These are phyloP conservation scores for Bicyclus anynana DNA, from an alignment of 1,140 invertebrate species.

Conservation along the genomic window DNA sequence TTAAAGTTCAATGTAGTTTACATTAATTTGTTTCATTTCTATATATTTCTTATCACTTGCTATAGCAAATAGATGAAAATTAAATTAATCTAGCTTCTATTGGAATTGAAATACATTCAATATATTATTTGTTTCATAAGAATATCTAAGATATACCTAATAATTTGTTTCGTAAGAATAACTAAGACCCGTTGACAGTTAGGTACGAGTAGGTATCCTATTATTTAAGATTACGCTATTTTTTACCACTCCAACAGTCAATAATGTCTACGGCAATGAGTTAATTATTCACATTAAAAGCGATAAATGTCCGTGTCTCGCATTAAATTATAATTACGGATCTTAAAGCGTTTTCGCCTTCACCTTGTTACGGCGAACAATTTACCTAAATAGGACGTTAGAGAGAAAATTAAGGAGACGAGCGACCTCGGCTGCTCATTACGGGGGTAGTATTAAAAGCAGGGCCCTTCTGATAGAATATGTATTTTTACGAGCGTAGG, in stretches of 20 bases:
- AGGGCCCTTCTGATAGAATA: constrained; percentile 63
- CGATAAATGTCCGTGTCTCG: constrained; percentile 1
- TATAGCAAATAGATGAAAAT: no score
- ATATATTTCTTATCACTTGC: no score
- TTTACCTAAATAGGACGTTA: constrained; percentile 55
- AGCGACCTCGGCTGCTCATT: constrained; percentile 63
- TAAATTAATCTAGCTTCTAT: no score
- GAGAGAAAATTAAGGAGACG: constrained; percentile 63
- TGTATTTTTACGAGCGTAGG: constrained; percentile 70
- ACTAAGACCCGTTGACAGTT: no score
- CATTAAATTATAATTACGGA: constrained; percentile 12
- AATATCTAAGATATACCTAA: no score
- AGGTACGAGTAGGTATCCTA: no score
- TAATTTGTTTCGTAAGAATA: no score
- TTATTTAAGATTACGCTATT: background rate
- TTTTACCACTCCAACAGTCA: constrained; percentile 5
- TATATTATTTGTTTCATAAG: no score
- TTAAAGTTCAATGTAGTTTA: no score
- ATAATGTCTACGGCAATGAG: background rate
- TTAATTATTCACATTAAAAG: constrained; percentile 10
- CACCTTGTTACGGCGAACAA: constrained; percentile 41
- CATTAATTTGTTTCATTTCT: no score
- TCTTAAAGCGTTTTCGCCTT: constrained; percentile 28
- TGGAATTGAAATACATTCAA: no score
- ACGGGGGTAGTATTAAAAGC: constrained; percentile 66